A percentile compares a stretch with the other conserved stretches of the same genome.
Evolutionary conservation across 2,888 invertebrate species (phyloP).

Genomic region (Notodonta ziczac): DNA sequence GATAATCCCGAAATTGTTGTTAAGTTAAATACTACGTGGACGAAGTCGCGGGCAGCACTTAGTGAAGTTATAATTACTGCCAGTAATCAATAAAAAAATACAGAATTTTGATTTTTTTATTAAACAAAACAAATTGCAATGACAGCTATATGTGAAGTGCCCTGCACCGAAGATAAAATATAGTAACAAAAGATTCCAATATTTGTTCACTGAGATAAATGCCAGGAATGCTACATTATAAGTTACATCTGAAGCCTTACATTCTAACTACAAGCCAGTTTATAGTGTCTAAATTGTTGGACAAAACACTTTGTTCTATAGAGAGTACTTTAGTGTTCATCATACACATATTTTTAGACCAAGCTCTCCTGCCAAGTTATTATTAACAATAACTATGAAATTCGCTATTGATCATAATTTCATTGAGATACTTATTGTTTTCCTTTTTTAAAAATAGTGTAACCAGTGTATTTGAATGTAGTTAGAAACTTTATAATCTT

Average conservation of each 20-base stretch:
- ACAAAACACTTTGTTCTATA: background rate
- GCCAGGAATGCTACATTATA: constrained; percentile 51
- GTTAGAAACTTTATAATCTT: background rate
- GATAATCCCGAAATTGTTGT: too few relatives aligned
- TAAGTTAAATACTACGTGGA: too few relatives aligned
- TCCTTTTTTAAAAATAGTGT: too few relatives aligned
- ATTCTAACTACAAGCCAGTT: constrained; percentile 20
- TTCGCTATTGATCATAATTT: too few relatives aligned
- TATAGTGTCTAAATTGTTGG: background rate
- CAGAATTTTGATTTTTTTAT: constrained; percentile 41
- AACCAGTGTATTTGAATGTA: too few relatives aligned
- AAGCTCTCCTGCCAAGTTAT: background rate
- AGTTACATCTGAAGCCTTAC: constrained; percentile 41
- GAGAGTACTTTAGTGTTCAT: background rate
- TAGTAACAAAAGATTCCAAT: constrained; percentile 41
- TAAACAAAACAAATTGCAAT: constrained; percentile 47
- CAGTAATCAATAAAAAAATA: constrained; percentile 14
- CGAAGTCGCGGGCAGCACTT: too few relatives aligned
- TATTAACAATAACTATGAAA: too few relatives aligned
- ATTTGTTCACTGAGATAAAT: constrained; percentile 42
- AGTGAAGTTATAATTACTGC: too few relatives aligned
- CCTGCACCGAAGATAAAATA: constrained; percentile 57
- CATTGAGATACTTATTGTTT: too few relatives aligned
- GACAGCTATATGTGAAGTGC: constrained; percentile 40
- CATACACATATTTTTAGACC: background rate